Percentiles rank a stretch among this genome's conserved stretches.
These are phyloP conservation scores for Phasia obesa DNA, from an alignment of 2,888 invertebrate species.

Conservation along the genomic window DNA sequence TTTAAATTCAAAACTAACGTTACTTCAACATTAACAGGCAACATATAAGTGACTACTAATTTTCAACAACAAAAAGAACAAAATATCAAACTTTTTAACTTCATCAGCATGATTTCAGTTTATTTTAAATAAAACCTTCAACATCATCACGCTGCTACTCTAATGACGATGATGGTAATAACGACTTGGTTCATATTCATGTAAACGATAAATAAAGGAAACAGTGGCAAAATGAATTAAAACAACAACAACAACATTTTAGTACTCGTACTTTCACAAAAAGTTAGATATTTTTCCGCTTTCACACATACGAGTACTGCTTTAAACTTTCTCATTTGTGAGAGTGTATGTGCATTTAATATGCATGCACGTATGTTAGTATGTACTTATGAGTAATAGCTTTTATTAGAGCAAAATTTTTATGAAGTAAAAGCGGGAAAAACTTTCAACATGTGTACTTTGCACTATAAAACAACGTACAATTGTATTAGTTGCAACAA, in stretches of 20 bases:
- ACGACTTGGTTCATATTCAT: slow-evolving; percentile 24
- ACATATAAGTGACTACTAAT: slow-evolving; percentile 14
- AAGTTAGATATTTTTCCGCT: slow-evolving; percentile 27
- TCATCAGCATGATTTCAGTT: slow-evolving; percentile 50
- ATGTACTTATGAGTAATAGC: slow-evolving; percentile 40
- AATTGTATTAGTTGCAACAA: slow-evolving; percentile 20
- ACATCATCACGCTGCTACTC: neutral
- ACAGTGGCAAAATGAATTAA: slow-evolving; percentile 8
- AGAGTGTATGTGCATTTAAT: slow-evolving; percentile 13
- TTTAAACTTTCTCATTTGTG: neutral
- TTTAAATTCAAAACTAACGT: slow-evolving; percentile 27
- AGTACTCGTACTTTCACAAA: slow-evolving; percentile 31
- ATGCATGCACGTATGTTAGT: slow-evolving; percentile 4
- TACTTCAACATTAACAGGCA: slow-evolving; percentile 28
- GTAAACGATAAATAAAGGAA: slow-evolving; percentile 30
- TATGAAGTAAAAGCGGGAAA: slow-evolving; percentile 30
- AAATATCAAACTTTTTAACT: slow-evolving; percentile 38
- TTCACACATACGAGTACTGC: neutral
- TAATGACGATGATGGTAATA: slow-evolving; percentile 11
- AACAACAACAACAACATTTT: slow-evolving; percentile 40
- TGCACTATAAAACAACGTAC: slow-evolving; percentile 34
- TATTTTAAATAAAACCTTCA: slow-evolving; percentile 18
- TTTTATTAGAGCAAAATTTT: slow-evolving; percentile 47
- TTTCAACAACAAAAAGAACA: slow-evolving; percentile 7
- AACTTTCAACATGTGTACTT: slow-evolving; percentile 59